A percentile compares a stretch with the other conserved stretches of the same genome.
Conservation (phyloP, 92 coral and sea anemone species). For the Zoanthus sansibaricus region DNA sequence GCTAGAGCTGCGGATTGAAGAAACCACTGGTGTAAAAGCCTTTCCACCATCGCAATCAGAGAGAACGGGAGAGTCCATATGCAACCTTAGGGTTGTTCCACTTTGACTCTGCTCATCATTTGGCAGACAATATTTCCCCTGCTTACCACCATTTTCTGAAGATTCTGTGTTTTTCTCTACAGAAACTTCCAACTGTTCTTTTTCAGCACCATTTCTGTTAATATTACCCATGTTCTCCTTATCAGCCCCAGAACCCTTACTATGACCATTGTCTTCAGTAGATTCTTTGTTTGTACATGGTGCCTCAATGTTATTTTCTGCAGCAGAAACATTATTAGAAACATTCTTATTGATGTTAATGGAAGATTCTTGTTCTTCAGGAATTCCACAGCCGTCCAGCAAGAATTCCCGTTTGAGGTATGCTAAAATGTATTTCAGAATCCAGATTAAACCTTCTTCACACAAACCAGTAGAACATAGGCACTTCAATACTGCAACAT, state of each 20-base stretch:
- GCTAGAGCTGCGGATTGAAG: constrained; percentile 47
- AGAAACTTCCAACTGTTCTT: neutral
- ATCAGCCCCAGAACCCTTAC: neutral
- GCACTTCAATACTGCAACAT: constrained; percentile 94
- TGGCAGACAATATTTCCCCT: neutral
- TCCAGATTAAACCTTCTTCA: constrained; percentile 97
- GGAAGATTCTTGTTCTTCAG: constrained; percentile 29
- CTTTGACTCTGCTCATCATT: neutral
- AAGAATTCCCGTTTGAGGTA: constrained; percentile 84
- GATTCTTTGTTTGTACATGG: neutral
- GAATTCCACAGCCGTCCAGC: constrained; percentile 49
- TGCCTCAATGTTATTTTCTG: neutral
- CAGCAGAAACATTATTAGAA: neutral
- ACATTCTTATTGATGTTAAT: neutral
- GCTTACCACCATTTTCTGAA: neutral
- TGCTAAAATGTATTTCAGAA: constrained; percentile 78
- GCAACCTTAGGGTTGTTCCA: constrained; percentile 35
- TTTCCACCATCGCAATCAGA: constrained; percentile 36
- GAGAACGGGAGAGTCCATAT: constrained; percentile 39
- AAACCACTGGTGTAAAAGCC: constrained; percentile 42
- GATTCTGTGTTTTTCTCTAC: neutral
- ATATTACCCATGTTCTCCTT: neutral
- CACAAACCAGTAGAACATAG: constrained; percentile 87
- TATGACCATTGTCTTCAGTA: neutral
- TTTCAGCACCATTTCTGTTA: neutral